A percentile compares a stretch with the other conserved stretches of the same genome.
phyloP scores from a whole-genome alignment of 2,888 invertebrate genomes.

The Biston betularia region DNA sequence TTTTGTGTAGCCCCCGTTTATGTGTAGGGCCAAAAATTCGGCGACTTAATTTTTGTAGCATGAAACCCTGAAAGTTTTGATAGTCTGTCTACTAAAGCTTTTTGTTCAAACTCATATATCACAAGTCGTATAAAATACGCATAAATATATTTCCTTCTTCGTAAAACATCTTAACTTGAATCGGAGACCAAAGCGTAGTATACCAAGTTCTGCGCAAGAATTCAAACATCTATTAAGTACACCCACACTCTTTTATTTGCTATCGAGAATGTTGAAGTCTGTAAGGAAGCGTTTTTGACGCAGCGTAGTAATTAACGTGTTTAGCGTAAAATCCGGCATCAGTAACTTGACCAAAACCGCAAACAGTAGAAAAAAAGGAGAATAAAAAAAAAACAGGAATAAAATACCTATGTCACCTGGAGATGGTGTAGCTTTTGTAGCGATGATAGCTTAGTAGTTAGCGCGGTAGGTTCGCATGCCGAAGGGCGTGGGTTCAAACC shows the following conservation, averaged over 20 bases:
- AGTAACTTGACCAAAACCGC: too few relatives aligned
- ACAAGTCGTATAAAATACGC: slow-evolving; percentile 18
- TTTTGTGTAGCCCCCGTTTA: not conserved
- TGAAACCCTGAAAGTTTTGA: slow-evolving; percentile 7
- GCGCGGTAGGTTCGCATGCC: too few relatives aligned
- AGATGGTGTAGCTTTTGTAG: too few relatives aligned
- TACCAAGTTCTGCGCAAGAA: slow-evolving; percentile 12
- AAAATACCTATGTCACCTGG: too few relatives aligned
- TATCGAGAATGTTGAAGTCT: slow-evolving; percentile 4
- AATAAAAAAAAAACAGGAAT: too few relatives aligned
- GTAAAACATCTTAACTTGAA: slow-evolving; percentile 12
- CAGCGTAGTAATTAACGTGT: not conserved
- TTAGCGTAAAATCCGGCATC: not conserved
- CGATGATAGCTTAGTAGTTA: too few relatives aligned
- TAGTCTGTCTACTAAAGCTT: not conserved
- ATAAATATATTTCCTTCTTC: slow-evolving; percentile 14
- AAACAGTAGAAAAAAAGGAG: too few relatives aligned
- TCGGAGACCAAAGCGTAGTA: slow-evolving; percentile 11
- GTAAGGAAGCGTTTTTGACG: not conserved
- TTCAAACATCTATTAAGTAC: slow-evolving; percentile 1
- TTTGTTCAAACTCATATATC: slow-evolving; percentile 2
- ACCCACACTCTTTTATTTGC: not conserved
- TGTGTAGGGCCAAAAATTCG: not conserved
- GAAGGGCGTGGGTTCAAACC: too few relatives aligned
- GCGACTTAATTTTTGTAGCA: not conserved